phyloP scores from a whole-genome alignment of 2,797 vertebrate genomes.

The Macroramphosus scolopax region DNA sequence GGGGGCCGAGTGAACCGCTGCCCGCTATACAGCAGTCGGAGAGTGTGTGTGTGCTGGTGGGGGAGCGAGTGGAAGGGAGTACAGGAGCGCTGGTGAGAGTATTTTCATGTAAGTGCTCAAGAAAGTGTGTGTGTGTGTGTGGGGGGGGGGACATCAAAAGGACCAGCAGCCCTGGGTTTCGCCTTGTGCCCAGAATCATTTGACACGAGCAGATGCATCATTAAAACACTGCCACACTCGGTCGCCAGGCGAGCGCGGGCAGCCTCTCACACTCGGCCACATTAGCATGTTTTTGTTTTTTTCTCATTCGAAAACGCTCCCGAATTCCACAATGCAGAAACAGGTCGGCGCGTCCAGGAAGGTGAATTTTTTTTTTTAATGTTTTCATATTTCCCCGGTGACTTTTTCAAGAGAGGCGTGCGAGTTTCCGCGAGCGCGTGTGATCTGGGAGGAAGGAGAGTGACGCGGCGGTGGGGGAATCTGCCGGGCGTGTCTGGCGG shows the following conservation, averaged over 20 bases:
- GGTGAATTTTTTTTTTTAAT: constrained; percentile 12
- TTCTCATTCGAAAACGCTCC: constrained; percentile 38
- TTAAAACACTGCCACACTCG: constrained; percentile 78
- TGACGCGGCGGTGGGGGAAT: constrained; percentile 28
- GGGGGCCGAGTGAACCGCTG: constrained; percentile 77
- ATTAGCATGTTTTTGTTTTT: constrained; percentile 54
- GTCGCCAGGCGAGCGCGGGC: constrained; percentile 64
- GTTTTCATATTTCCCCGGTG: constrained; percentile 33
- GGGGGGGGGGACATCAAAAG: constrained; percentile 73
- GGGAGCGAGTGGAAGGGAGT: constrained; percentile 27
- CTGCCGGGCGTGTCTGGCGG: constrained; percentile 30
- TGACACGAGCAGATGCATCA: constrained; percentile 83
- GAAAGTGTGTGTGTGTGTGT: constrained; percentile 22
- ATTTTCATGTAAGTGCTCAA: constrained; percentile 19
- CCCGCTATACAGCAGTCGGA: constrained; percentile 65
- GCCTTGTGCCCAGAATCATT: constrained; percentile 81
- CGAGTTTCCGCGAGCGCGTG: constrained; percentile 55
- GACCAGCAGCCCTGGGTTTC: constrained; percentile 75
- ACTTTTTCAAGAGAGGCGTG: constrained; percentile 45
- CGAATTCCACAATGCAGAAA: constrained; percentile 59
- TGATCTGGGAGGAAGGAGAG: constrained; percentile 50
- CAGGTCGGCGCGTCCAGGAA: constrained; percentile 32
- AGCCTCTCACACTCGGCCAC: constrained; percentile 48
- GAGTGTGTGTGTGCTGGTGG: constrained; percentile 37
- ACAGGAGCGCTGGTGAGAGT: constrained; percentile 19